Conservation (phyloP, 2,113 vertebrate genomes). For the Vidua chalybeata region DNA sequence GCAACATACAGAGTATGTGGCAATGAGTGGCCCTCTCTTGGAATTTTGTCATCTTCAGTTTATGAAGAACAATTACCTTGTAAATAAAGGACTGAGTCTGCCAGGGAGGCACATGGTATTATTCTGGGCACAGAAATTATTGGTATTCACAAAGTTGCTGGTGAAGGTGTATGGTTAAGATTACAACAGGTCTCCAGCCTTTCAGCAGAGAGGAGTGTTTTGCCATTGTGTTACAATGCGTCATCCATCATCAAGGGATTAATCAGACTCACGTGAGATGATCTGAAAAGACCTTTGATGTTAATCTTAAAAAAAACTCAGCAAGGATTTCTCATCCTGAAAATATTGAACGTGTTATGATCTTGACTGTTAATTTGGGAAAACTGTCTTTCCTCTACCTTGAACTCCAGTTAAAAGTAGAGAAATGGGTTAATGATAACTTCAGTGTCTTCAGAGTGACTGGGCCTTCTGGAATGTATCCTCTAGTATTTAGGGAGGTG, state of each 20-base stretch:
- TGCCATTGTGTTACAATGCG: background rate
- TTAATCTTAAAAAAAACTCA: slow-evolving; percentile 8
- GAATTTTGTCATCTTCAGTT: background rate
- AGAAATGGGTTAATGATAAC: background rate
- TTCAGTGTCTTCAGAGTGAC: background rate
- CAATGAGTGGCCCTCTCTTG: background rate
- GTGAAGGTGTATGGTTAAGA: background rate
- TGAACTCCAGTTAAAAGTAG: background rate
- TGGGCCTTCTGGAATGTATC: background rate
- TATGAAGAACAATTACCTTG: background rate
- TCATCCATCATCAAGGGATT: slow-evolving; percentile 16
- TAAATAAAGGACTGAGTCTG: background rate
- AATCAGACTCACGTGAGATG: slow-evolving; percentile 5
- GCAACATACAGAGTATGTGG: background rate
- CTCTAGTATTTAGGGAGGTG: background rate
- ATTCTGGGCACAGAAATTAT: background rate
- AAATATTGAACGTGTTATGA: background rate
- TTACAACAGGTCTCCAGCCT: background rate
- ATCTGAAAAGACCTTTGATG: slow-evolving; percentile 27
- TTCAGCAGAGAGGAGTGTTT: slow-evolving; percentile 1
- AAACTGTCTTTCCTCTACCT: background rate
- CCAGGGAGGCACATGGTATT: background rate
- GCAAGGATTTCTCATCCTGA: background rate
- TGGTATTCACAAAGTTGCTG: background rate
- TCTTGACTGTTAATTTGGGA: background rate